These are phyloP conservation scores for Prostheceraeus crozeri DNA, from an alignment of 2,888 invertebrate species.

Conservation along the genomic window DNA sequence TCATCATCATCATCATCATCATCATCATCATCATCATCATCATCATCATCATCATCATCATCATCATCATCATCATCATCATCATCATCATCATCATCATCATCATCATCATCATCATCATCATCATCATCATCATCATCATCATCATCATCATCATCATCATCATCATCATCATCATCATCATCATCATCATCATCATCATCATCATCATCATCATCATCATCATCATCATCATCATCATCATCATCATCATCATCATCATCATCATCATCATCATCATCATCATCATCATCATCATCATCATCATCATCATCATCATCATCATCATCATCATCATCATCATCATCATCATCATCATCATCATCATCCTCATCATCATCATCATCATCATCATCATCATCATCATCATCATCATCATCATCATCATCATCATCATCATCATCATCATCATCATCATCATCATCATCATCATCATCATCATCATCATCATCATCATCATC, in stretches of 20 bases:
- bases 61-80: background rate
- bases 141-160: constrained; percentile 4
- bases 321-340: constrained; percentile 35
- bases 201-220: constrained; percentile 8
- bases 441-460: constrained; percentile 38
- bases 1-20: constrained; percentile 56
- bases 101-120: constrained; percentile 4
- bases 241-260: constrained; percentile 35
- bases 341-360: constrained; percentile 37
- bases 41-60: constrained; percentile 8
- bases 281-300: constrained; percentile 40
- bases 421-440: constrained; percentile 29
- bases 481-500: constrained; percentile 38
- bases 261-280: constrained; percentile 38
- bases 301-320: constrained; percentile 39
- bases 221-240: constrained; percentile 14
- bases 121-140: constrained; percentile 1
- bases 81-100: constrained; percentile 8
- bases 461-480: constrained; percentile 38
- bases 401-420: constrained; percentile 11
- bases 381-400: constrained; percentile 26
- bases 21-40: constrained; percentile 30
- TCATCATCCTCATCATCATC: constrained; percentile 19
- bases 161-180: constrained; percentile 48
- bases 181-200: constrained; percentile 50